Evolutionary conservation across 2,113 vertebrate genomes (phyloP).

Genomic region (Vireo altiloquus): DNA sequence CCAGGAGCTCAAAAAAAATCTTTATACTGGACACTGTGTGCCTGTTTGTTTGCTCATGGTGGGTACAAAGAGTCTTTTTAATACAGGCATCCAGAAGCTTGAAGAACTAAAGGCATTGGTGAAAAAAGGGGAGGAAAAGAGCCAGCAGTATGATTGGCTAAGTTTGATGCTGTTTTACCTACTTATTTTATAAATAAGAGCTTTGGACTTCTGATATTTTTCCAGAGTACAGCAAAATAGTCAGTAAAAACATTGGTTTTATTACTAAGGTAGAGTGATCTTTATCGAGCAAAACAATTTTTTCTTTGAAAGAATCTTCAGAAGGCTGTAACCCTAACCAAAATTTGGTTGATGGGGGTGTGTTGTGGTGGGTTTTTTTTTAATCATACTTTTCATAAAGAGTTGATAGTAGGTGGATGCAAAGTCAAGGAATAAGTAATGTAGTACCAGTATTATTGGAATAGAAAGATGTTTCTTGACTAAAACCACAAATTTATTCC

Average conservation of each 20-base stretch:
- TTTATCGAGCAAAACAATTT: background rate
- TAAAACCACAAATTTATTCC: background rate
- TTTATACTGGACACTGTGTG: background rate
- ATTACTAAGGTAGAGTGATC: background rate
- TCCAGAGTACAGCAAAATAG: background rate
- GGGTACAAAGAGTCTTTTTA: constrained; percentile 26
- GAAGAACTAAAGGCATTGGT: constrained; percentile 58
- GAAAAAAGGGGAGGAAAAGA: constrained; percentile 65
- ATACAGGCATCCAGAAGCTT: background rate
- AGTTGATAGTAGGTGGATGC: background rate
- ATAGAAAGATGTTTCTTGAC: background rate
- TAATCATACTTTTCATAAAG: background rate
- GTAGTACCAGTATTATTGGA: background rate
- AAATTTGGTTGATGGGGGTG: background rate
- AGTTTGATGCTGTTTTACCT: background rate
- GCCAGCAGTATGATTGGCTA: background rate
- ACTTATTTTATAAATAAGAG: constrained; percentile 8
- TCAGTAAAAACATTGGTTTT: constrained; percentile 11
- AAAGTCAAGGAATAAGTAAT: background rate
- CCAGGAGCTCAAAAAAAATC: background rate
- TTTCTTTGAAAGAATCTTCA: background rate
- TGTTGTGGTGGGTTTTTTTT: background rate
- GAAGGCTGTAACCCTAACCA: background rate
- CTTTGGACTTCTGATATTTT: constrained; percentile 40
- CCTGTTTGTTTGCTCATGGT: background rate